Conservation (phyloP, 1,140 invertebrate genomes). For the Diuraphis noxia region DNA sequence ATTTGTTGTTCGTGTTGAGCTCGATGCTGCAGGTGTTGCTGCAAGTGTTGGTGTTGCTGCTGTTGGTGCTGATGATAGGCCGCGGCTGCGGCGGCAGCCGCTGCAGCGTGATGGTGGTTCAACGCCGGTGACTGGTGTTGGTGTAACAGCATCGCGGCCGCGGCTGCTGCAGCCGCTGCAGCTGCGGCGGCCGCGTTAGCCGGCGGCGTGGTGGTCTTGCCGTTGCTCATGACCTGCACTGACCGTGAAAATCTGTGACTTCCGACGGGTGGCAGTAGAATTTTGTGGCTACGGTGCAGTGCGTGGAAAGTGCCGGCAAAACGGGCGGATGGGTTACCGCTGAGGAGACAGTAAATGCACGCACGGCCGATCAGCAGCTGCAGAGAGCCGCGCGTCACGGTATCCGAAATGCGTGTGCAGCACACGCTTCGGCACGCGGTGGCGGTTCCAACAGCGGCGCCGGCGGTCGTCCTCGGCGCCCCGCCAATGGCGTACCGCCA, state of each 20-base stretch:
- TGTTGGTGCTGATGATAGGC: slow-evolving; percentile 11
- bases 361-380: background rate
- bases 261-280: background rate
- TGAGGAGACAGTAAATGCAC: background rate
- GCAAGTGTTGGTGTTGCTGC: background rate
- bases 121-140: background rate
- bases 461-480: background rate
- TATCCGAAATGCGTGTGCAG: slow-evolving; percentile 28
- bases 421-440: background rate
- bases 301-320: background rate
- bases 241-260: background rate
- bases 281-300: background rate
- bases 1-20: slow-evolving; percentile 17
- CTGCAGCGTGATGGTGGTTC: background rate
- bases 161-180: background rate
- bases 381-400: slow-evolving; percentile 7
- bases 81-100: background rate
- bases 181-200: background rate
- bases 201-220: background rate
- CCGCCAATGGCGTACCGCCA: slow-evolving; percentile 45
- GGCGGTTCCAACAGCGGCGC: background rate
- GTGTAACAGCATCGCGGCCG: background rate
- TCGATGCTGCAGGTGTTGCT: background rate
- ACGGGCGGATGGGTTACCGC: background rate
- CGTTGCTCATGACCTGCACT: background rate